Conservation (phyloP, 2,113 vertebrate species). For the Tichodroma muraria region DNA sequence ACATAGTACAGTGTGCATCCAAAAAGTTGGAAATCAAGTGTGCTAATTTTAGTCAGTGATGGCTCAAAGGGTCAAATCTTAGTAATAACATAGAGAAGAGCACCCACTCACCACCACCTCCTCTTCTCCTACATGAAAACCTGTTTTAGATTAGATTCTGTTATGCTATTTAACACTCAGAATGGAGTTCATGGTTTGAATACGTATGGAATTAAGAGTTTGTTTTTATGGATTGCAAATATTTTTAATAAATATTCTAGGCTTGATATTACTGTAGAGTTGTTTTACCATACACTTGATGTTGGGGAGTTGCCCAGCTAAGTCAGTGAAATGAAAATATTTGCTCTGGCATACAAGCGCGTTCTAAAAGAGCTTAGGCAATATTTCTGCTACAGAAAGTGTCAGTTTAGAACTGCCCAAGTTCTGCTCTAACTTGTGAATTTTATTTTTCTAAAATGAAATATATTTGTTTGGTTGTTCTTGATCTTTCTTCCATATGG, state of each 20-base stretch:
- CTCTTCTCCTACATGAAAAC: not conserved
- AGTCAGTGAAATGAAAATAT: constrained; percentile 54
- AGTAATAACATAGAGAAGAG: not conserved
- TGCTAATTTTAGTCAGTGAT: not conserved
- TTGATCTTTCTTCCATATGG: not conserved
- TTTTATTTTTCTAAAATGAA: not conserved
- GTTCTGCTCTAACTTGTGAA: not conserved
- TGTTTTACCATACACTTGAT: not conserved
- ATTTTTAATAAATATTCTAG: constrained; percentile 30
- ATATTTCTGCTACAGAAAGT: constrained; percentile 15
- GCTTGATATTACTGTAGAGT: not conserved
- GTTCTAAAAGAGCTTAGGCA: constrained; percentile 13
- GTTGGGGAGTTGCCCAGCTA: constrained; percentile 6
- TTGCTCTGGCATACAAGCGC: constrained; percentile 17
- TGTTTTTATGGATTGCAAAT: constrained; percentile 5
- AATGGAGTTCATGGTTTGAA: not conserved
- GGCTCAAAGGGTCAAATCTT: not conserved
- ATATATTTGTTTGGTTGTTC: not conserved
- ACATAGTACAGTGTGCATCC: not conserved
- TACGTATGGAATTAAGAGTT: not conserved
- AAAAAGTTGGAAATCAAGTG: not conserved
- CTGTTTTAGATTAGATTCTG: not conserved
- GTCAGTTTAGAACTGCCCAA: not conserved
- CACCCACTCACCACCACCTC: not conserved
- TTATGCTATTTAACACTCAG: not conserved